phyloP scores from a whole-genome alignment of 2,888 invertebrate species.

The Pseudococcus viburni region DNA sequence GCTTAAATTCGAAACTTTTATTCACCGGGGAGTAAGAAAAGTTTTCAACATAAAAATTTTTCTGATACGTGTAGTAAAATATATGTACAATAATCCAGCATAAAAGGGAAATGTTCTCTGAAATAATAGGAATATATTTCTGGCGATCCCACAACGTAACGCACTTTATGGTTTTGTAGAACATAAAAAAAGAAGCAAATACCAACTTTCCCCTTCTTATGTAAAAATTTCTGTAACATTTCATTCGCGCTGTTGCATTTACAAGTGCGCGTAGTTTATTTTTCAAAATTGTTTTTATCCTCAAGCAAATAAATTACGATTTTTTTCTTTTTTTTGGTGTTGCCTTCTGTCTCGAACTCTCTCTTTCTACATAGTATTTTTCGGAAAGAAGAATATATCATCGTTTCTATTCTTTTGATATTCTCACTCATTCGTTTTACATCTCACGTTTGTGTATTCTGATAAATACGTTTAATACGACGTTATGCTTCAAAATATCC shows the following conservation, averaged over 20 bases:
- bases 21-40: slow-evolving; percentile 56
- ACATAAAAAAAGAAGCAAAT: slow-evolving; percentile 49
- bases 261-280: slow-evolving; percentile 55
- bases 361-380: slow-evolving; percentile 18
- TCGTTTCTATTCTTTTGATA: slow-evolving; percentile 41
- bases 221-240: slow-evolving; percentile 53
- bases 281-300: slow-evolving; percentile 52
- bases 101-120: slow-evolving; percentile 52
- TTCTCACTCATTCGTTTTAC: slow-evolving; percentile 2
- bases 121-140: slow-evolving; percentile 52
- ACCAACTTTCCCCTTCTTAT: slow-evolving; percentile 39
- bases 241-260: slow-evolving; percentile 58
- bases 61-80: slow-evolving; percentile 55
- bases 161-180: slow-evolving; percentile 49
- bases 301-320: slow-evolving; percentile 56
- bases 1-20: slow-evolving; percentile 52
- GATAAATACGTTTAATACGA: slow-evolving; percentile 50
- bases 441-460: slow-evolving; percentile 43
- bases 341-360: slow-evolving; percentile 1
- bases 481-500: slow-evolving; percentile 35
- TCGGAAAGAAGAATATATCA: slow-evolving; percentile 2
- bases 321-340: slow-evolving; percentile 1
- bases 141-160: slow-evolving; percentile 46
- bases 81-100: slow-evolving; percentile 49
- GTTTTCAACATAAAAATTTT: slow-evolving; percentile 55